phyloP scores from a whole-genome alignment of 2,113 vertebrate genomes.

The Festucalex cinctus region DNA sequence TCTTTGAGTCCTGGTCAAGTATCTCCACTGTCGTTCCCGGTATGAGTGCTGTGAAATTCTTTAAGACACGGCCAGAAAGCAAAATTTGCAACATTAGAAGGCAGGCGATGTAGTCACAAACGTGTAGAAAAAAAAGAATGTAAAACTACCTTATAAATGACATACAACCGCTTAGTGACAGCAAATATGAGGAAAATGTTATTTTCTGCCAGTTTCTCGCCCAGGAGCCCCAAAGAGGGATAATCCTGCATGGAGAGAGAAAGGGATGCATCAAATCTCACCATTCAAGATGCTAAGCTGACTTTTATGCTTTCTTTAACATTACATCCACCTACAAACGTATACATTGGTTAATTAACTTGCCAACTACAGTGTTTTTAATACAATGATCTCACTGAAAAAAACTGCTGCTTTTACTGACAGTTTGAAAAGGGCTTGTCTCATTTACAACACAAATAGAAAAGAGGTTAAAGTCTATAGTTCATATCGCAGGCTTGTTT shows the following conservation, averaged over 20 bases:
- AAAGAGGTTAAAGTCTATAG: background rate
- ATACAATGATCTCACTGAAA: too few species aligned
- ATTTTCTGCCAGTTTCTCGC: constrained; percentile 94
- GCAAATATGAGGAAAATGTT: constrained; percentile 98
- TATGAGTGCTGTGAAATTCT: constrained; percentile 94
- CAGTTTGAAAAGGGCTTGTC: background rate
- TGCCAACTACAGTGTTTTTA: too few species aligned
- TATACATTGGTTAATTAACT: too few species aligned
- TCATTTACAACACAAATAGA: background rate
- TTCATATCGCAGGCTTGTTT: background rate
- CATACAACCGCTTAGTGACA: constrained; percentile 87
- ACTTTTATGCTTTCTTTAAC: too few species aligned
- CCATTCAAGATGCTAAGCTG: background rate
- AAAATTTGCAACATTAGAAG: background rate
- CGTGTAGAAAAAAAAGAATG: background rate
- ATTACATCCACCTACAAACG: too few species aligned
- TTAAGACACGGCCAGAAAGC: constrained; percentile 4
- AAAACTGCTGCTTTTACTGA: background rate
- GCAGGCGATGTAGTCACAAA: background rate
- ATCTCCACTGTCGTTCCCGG: constrained; percentile 95
- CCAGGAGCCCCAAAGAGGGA: constrained; percentile 91
- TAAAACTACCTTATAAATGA: constrained; percentile 87
- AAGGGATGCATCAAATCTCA: background rate
- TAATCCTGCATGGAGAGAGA: constrained; percentile 79
- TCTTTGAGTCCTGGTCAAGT: constrained; percentile 92